Evolutionary conservation across 2,888 invertebrate genomes (phyloP).

Genomic region (Catocala sponsa): DNA sequence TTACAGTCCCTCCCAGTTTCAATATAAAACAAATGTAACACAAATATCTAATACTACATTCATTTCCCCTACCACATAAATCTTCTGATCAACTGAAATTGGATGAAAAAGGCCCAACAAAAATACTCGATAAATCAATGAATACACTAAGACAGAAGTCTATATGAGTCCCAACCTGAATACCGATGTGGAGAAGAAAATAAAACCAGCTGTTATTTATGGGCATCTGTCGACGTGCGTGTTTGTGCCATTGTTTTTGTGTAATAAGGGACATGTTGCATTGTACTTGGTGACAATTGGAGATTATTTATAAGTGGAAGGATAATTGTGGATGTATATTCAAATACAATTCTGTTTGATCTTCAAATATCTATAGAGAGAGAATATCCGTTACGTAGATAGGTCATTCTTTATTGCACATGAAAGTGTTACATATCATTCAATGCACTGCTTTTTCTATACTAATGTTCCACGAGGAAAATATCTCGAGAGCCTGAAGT

Average conservation of each 20-base stretch:
- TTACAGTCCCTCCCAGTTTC: no score
- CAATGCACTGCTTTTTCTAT: no score
- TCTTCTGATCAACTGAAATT: neutral
- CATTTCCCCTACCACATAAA: no score
- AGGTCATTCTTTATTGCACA: no score
- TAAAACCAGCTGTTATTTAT: constrained; percentile 47
- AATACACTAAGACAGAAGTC: constrained; percentile 40
- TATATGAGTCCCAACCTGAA: constrained; percentile 46
- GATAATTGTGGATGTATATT: no score
- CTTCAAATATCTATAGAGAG: neutral
- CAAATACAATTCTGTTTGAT: no score
- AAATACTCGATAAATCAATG: constrained; percentile 46
- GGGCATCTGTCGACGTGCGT: constrained; percentile 22
- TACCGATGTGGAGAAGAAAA: constrained; percentile 41
- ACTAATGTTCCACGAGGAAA: no score
- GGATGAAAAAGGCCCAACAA: neutral
- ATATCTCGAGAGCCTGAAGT: no score
- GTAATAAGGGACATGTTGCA: constrained; percentile 37
- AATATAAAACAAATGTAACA: no score
- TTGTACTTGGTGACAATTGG: neutral
- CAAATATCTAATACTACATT: no score
- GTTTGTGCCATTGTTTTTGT: constrained; percentile 49
- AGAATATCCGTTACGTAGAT: neutral
- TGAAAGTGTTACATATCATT: no score
- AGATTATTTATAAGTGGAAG: no score